A percentile compares a stretch with the other conserved stretches of the same genome.
Evolutionary conservation across 2,797 vertebrate species (phyloP).

Genomic region (Gorsachius magnificus): DNA sequence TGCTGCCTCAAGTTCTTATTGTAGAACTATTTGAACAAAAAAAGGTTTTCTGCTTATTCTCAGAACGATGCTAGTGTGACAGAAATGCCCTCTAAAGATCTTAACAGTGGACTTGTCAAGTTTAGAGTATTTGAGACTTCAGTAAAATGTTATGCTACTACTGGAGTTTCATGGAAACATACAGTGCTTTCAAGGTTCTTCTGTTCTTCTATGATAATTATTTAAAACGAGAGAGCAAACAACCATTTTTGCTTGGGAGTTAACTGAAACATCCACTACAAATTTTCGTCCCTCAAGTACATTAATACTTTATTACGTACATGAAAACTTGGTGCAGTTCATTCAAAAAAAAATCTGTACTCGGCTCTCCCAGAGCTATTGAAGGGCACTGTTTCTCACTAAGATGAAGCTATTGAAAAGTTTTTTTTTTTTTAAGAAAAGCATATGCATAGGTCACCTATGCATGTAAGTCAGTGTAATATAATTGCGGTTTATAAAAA

Average conservation of each 20-base stretch:
- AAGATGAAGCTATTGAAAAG: background rate
- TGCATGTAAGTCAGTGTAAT: background rate
- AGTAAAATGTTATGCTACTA: background rate
- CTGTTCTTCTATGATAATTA: background rate
- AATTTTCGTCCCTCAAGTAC: background rate
- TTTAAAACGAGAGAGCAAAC: background rate
- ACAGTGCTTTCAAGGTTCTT: background rate
- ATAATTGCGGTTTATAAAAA: slow-evolving; percentile 50
- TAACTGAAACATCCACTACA: background rate
- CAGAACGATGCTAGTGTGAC: background rate
- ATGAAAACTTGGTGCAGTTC: background rate
- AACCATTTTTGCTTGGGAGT: background rate
- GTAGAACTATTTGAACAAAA: background rate
- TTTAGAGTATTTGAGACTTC: background rate
- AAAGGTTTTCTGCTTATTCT: background rate
- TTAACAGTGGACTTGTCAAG: background rate
- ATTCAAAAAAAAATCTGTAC: slow-evolving; percentile 22
- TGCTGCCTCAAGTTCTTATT: background rate
- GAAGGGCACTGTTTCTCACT: background rate
- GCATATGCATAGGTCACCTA: background rate
- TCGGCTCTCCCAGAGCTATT: background rate
- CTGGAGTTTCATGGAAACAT: background rate
- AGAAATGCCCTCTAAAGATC: background rate
- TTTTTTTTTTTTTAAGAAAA: background rate
- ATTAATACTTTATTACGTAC: background rate